These are phyloP conservation scores for Drosophila pallidifrons DNA, from an alignment of 1,140 invertebrate genomes.

Conservation along the genomic window DNA sequence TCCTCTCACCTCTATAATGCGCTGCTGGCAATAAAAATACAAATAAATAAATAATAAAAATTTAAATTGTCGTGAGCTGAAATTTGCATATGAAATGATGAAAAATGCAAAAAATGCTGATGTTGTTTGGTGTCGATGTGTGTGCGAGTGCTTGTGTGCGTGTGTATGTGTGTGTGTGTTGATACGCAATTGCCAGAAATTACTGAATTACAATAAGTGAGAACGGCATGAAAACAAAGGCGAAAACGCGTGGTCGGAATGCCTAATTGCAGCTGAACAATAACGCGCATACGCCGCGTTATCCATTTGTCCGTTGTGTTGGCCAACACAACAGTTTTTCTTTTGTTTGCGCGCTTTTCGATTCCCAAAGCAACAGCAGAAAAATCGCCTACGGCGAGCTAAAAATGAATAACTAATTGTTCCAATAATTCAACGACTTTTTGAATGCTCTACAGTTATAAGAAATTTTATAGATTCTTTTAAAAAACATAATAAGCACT, in stretches of 20 bases:
- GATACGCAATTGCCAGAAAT: conserved; percentile 35
- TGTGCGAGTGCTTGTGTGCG: too few species aligned
- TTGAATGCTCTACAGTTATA: not conserved
- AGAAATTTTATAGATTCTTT: not conserved
- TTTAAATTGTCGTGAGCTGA: conserved; percentile 43
- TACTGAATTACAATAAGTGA: conserved; percentile 40
- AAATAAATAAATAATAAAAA: conserved; percentile 32
- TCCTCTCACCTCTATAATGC: not conserved
- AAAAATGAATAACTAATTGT: not conserved
- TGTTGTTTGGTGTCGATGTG: not conserved
- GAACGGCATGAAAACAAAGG: conserved; percentile 31
- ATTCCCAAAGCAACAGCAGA: conserved; percentile 9
- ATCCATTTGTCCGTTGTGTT: not conserved
- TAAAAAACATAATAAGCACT: too few species aligned
- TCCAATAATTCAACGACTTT: not conserved
- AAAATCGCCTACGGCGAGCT: not conserved
- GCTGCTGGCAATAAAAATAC: conserved; percentile 18
- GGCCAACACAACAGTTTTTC: conserved; percentile 21
- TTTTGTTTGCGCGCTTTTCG: conserved; percentile 20
- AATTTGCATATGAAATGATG: conserved; percentile 54
- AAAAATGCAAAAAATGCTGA: conserved; percentile 41
- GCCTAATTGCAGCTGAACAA: conserved; percentile 39
- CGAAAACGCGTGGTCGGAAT: conserved; percentile 53
- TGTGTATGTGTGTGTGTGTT: not conserved
- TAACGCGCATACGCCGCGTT: conserved; percentile 56